Evolutionary conservation across 2,113 vertebrate species (phyloP).

Genomic region (Lamprologus ornatipinnis): DNA sequence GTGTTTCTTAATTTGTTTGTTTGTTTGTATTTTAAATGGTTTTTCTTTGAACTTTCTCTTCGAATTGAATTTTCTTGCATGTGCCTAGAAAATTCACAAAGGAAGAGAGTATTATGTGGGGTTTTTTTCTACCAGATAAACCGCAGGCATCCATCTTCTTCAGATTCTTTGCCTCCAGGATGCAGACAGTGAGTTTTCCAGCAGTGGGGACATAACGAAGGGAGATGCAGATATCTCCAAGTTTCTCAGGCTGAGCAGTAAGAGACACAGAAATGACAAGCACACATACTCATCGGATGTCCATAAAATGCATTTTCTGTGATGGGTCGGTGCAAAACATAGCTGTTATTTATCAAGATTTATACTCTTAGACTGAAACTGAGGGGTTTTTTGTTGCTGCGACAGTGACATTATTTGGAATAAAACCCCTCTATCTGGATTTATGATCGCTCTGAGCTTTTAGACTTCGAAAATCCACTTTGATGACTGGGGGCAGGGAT

Average conservation of each 20-base stretch:
- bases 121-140: conserved; percentile 76
- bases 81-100: background rate
- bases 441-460: background rate
- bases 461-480: background rate
- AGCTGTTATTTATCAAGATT: background rate
- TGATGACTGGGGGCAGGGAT: background rate
- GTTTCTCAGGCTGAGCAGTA: conserved; percentile 86
- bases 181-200: conserved; percentile 95
- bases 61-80: background rate
- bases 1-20: background rate
- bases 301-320: background rate
- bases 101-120: background rate
- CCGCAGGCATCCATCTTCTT: conserved; percentile 99
- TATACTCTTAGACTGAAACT: background rate
- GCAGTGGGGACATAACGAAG: conserved; percentile 95
- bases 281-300: background rate
- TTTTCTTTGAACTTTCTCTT: background rate
- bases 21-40: background rate
- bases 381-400: accelerated
- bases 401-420: background rate
- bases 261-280: background rate
- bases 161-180: conserved; percentile 97
- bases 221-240: conserved; percentile 97
- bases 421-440: background rate
- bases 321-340: background rate